These are phyloP conservation scores for Toxotes jaculatrix DNA, from an alignment of 2,113 vertebrate species.

Conservation along the genomic window DNA sequence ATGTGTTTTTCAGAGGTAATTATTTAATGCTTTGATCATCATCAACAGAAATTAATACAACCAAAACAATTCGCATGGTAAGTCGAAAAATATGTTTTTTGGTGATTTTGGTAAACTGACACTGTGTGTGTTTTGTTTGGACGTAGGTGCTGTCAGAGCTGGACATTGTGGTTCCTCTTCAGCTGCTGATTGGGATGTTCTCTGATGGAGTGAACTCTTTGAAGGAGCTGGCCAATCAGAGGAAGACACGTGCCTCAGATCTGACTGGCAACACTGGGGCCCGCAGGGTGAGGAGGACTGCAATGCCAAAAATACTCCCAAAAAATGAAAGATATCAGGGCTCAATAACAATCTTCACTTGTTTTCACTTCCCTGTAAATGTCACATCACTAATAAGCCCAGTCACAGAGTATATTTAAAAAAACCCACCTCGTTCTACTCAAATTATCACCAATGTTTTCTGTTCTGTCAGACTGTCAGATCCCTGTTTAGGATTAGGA, in stretches of 20 bases:
- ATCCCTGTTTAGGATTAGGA: not conserved
- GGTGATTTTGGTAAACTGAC: not conserved
- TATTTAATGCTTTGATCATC: no score
- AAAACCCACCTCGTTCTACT: not conserved
- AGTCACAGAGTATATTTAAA: not conserved
- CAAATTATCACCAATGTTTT: slow-evolving; percentile 5
- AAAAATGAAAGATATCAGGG: not conserved
- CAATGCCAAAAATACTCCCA: not conserved
- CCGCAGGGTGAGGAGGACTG: slow-evolving; percentile 88
- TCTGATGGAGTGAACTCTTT: slow-evolving; percentile 99
- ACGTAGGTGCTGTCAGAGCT: slow-evolving; percentile 95
- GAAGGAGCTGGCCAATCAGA: slow-evolving; percentile 97
- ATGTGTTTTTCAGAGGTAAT: no score
- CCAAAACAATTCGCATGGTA: not conserved
- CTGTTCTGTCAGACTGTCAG: not conserved
- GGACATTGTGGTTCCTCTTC: slow-evolving; percentile 97
- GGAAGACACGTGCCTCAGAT: slow-evolving; percentile 90
- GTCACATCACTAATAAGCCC: not conserved
- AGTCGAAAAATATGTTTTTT: not conserved
- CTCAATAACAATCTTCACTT: not conserved
- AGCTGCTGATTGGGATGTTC: slow-evolving; percentile 98
- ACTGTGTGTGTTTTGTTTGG: slow-evolving; percentile 40
- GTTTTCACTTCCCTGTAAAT: not conserved
- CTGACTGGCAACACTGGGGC: slow-evolving; percentile 88
- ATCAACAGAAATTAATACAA: not conserved